These are phyloP conservation scores for Neocrepidodera transversa DNA, from an alignment of 2,888 invertebrate genomes.

Conservation along the genomic window DNA sequence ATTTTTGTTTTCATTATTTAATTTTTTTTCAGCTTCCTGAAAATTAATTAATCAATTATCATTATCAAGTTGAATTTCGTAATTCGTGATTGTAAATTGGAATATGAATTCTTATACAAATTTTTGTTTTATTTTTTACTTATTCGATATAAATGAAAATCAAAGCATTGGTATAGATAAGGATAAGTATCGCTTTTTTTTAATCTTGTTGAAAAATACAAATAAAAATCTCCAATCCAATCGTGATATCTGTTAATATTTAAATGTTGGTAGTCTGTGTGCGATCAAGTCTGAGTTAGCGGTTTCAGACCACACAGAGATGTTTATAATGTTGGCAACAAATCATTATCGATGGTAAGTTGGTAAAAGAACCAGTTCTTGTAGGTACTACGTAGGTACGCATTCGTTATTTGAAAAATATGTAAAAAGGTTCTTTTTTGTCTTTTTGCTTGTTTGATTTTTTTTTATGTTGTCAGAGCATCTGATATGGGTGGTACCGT, in stretches of 20 bases:
- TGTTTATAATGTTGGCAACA: constrained; percentile 46
- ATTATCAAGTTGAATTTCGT: too few relatives aligned
- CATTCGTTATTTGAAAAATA: constrained; percentile 41
- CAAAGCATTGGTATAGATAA: too few relatives aligned
- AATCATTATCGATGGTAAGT: constrained; percentile 51
- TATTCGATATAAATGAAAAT: too few relatives aligned
- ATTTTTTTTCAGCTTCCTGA: too few relatives aligned
- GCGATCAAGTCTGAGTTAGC: constrained; percentile 42
- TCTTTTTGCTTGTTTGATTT: constrained; percentile 1
- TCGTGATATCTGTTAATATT: constrained; percentile 47
- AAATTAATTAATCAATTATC: too few relatives aligned
- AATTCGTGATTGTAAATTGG: too few relatives aligned
- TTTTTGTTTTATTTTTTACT: too few relatives aligned
- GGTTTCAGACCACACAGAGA: constrained; percentile 50
- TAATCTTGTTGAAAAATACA: neutral
- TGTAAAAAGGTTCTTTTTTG: constrained; percentile 28
- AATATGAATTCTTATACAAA: too few relatives aligned
- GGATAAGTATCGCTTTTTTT: neutral
- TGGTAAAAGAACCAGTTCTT: constrained; percentile 44
- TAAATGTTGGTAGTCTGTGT: constrained; percentile 48
- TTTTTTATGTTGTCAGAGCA: constrained; percentile 19
- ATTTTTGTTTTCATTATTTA: too few relatives aligned
- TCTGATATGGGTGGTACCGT: constrained; percentile 21
- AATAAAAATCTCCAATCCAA: constrained; percentile 36
- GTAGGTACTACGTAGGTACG: constrained; percentile 26